Conservation (phyloP, 1,140 invertebrate genomes). For the Papilio machaon region DNA sequence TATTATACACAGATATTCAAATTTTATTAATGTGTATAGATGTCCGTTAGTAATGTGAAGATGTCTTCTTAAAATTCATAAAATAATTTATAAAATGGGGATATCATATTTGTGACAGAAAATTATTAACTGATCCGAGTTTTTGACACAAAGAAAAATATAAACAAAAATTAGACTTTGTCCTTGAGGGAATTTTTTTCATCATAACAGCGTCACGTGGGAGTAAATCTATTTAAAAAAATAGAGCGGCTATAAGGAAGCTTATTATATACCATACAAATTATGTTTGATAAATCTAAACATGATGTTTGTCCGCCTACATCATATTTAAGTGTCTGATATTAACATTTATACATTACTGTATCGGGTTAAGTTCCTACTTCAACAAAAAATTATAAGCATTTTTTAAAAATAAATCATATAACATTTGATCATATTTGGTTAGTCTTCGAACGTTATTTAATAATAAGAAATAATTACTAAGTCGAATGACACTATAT, state of each 20-base stretch:
- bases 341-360: background rate
- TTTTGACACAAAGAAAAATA: background rate
- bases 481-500: too few relatives aligned
- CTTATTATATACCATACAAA: background rate
- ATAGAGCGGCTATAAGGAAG: conserved; percentile 4
- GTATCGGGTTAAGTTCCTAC: background rate
- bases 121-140: background rate
- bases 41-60: background rate
- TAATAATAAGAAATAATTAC: too few relatives aligned
- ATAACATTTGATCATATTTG: too few relatives aligned
- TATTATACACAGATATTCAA: too few relatives aligned
- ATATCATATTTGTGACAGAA: background rate
- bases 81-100: too few relatives aligned
- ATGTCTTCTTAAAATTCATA: too few relatives aligned
- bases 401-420: too few relatives aligned
- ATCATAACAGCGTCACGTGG: background rate
- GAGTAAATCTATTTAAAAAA: background rate
- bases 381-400: background rate
- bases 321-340: background rate
- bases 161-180: background rate
- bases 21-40: background rate
- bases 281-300: conserved; percentile 5
- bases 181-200: background rate
- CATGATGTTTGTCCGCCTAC: conserved; percentile 11
- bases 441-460: too few relatives aligned